A percentile compares a stretch with the other conserved stretches of the same genome.
phyloP scores from a whole-genome alignment of 2,113 vertebrate species.

The Melanocharis versteri region DNA sequence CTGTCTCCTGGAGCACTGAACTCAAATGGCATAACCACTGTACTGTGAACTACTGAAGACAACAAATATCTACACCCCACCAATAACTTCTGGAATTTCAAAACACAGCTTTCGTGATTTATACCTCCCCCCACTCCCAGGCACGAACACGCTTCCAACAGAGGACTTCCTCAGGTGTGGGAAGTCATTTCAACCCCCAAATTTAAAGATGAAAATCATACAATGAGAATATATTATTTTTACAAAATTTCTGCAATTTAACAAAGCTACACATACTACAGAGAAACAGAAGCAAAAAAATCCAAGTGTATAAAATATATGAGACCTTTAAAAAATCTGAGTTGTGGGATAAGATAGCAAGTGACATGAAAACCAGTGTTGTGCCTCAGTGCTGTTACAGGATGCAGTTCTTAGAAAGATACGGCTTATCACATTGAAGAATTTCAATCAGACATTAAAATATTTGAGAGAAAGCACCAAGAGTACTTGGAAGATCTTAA shows the following conservation, averaged over 20 bases:
- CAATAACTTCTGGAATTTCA: not conserved
- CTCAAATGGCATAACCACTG: not conserved
- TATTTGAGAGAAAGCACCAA: not conserved
- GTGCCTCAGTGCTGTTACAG: not conserved
- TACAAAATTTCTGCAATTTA: not conserved
- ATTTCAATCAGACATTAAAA: not conserved
- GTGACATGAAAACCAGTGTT: not conserved
- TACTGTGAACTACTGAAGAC: not conserved
- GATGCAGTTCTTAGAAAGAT: not conserved
- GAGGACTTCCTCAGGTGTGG: not conserved
- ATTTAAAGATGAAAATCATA: not conserved
- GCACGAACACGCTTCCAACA: not conserved
- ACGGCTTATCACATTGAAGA: not conserved
- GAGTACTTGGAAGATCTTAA: not conserved
- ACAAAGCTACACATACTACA: accelerated
- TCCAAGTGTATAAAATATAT: not conserved
- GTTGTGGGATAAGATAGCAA: not conserved
- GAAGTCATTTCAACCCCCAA: not conserved
- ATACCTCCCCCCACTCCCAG: not conserved
- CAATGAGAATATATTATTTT: not conserved
- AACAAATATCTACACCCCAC: not conserved
- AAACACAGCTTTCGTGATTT: not conserved
- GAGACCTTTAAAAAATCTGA: not conserved
- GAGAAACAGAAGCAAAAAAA: not conserved
- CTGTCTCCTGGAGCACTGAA: not conserved